Percentiles rank a stretch among this genome's conserved stretches.
Evolutionary conservation across 2,888 invertebrate genomes (phyloP).

Genomic region (Ellobium chinense): DNA sequence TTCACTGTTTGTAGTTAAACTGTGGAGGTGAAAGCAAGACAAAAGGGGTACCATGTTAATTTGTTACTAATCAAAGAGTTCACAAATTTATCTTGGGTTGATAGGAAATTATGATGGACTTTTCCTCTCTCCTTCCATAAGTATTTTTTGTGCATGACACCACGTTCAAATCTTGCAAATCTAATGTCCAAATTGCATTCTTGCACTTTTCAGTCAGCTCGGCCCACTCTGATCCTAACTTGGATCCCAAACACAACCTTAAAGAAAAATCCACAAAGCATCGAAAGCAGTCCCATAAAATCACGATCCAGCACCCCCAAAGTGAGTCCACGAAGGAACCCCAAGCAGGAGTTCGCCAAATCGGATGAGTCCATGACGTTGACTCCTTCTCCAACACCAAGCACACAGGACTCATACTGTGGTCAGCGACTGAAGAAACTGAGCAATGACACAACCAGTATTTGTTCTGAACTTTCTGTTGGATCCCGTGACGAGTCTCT

Average conservation of each 20-base stretch:
- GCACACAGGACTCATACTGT: slow-evolving; percentile 54
- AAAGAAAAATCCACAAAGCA: slow-evolving; percentile 86
- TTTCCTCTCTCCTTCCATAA: too few species aligned
- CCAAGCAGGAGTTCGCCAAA: slow-evolving; percentile 70
- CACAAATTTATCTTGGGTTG: too few species aligned
- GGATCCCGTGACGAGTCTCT: slow-evolving; percentile 57
- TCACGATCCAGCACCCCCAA: slow-evolving; percentile 67
- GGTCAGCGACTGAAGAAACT: slow-evolving; percentile 50
- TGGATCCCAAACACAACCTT: slow-evolving; percentile 97
- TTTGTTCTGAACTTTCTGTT: slow-evolving; percentile 63
- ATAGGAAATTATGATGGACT: too few species aligned
- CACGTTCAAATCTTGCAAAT: too few species aligned
- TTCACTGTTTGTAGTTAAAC: too few species aligned
- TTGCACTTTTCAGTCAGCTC: slow-evolving; percentile 68
- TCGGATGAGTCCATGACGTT: slow-evolving; percentile 52
- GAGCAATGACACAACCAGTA: slow-evolving; percentile 61
- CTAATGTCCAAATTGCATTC: too few species aligned
- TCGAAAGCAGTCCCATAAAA: slow-evolving; percentile 76
- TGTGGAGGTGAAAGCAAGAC: too few species aligned
- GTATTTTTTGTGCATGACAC: too few species aligned
- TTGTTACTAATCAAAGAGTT: too few species aligned
- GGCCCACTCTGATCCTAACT: slow-evolving; percentile 90
- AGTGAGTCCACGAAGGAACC: slow-evolving; percentile 67
- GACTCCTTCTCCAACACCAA: slow-evolving; percentile 64
- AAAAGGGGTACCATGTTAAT: too few species aligned